Evolutionary conservation across 2,888 invertebrate species (phyloP).

Genomic region (Cantharis flavilabris): DNA sequence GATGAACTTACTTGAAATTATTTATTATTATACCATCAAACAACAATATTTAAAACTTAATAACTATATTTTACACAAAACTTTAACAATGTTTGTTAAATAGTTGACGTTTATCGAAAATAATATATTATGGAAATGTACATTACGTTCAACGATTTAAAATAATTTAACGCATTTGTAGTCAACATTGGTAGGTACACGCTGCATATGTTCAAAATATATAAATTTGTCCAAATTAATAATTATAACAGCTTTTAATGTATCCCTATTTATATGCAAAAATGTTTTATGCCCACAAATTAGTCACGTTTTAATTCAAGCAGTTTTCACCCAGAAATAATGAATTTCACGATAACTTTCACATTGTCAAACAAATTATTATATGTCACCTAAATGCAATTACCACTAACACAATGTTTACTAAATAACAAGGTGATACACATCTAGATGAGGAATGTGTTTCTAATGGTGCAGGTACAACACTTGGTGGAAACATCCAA

Average conservation of each 20-base stretch:
- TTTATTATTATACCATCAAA: neutral
- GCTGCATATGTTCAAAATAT: neutral
- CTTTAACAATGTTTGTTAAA: neutral
- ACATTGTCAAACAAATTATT: neutral
- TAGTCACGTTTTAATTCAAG: neutral
- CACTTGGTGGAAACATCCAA: constrained; percentile 49
- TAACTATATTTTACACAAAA: constrained; percentile 1
- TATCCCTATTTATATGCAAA: constrained; percentile 16
- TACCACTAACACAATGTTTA: constrained; percentile 22
- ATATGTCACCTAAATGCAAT: constrained; percentile 13
- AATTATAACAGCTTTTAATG: constrained; percentile 10
- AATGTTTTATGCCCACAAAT: constrained; percentile 14
- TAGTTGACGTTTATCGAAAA: neutral
- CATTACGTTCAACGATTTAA: neutral
- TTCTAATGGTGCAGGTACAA: constrained; percentile 49
- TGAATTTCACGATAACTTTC: neutral
- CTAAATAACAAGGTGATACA: constrained; percentile 9
- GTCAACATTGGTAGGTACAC: neutral
- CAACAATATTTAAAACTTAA: neutral
- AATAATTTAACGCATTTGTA: neutral
- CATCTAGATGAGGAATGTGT: constrained; percentile 42
- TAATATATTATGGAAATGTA: neutral
- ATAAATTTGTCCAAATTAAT: constrained; percentile 5
- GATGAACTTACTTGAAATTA: neutral
- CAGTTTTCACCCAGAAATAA: neutral